A percentile compares a stretch with the other conserved stretches of the same genome.
Conservation (phyloP, 2,797 vertebrate genomes). For the Spinus pinus region DNA sequence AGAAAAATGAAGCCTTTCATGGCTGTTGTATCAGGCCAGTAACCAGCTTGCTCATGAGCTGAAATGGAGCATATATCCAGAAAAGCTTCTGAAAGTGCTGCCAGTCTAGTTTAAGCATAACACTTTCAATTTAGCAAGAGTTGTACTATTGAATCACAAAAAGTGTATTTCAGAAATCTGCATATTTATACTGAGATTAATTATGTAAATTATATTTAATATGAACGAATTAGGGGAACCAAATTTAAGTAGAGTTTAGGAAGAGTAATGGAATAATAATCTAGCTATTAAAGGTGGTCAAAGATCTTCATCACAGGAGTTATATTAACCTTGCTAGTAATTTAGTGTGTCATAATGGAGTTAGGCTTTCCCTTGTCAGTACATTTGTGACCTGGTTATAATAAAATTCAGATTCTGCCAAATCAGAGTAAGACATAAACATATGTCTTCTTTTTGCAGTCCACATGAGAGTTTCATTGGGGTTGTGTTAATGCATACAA, state of each 20-base stretch:
- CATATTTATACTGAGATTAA: slow-evolving; percentile 31
- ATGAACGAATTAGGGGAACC: slow-evolving; percentile 24
- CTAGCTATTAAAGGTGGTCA: slow-evolving; percentile 48
- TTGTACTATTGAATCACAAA: neutral
- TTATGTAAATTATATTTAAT: slow-evolving; percentile 53
- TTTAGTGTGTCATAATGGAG: slow-evolving; percentile 50
- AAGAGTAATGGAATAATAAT: slow-evolving; percentile 52
- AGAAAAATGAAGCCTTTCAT: slow-evolving; percentile 69
- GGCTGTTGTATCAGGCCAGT: slow-evolving; percentile 29
- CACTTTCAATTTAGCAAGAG: neutral
- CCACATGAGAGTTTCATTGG: neutral
- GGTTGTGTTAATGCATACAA: neutral
- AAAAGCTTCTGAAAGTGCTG: slow-evolving; percentile 20
- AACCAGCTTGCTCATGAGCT: slow-evolving; percentile 36
- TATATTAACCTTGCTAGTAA: slow-evolving; percentile 55
- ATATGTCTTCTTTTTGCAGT: neutral
- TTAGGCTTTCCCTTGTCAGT: slow-evolving; percentile 42
- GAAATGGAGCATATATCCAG: slow-evolving; percentile 52
- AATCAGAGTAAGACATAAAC: neutral
- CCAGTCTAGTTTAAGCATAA: slow-evolving; percentile 26
- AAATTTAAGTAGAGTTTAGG: slow-evolving; percentile 50
- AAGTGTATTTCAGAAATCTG: slow-evolving; percentile 23
- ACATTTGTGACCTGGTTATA: slow-evolving; percentile 31
- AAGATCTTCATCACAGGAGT: slow-evolving; percentile 57
- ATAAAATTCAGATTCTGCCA: slow-evolving; percentile 32